Evolutionary conservation across 2,797 vertebrate species (phyloP), one percentile per base, ranked within the genome.

Genomic region (Takifugu rubripes): DNA sequence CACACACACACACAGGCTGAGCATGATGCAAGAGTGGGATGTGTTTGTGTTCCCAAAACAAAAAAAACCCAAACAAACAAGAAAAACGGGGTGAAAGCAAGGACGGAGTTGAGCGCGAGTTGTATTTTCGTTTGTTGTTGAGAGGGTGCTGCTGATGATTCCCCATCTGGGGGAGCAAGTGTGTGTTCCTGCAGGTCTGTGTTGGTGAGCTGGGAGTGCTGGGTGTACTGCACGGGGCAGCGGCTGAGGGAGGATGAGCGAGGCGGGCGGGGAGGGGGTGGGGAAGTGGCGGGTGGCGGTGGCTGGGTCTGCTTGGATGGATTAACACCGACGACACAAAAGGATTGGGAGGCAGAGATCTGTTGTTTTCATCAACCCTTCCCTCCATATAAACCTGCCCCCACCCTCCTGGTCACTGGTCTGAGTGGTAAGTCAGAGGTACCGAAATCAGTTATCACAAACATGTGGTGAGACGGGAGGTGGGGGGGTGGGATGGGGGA

Each of bases 321-420:
- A 90, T 92, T 89, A 90, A 85, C 79, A 81, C 83, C 51, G 65
- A 66, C 58, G 49, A 87, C 86, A 91, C 89, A 91, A 91, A 91
- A 83, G 84, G 88, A 91, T 89, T 88, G 85, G 67, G 74, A 67
- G 76, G 63, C 66, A 76, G 64, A 66, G 79, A 83, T 89, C 82
- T 90, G 85, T 89, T 90, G 63, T 90, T 78, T 90, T 73, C 75
- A 84, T 89, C 73, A 85, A 78, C 82, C 78, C 59, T 81, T 78
- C 87, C 87, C 73, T 74, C 77, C 83, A 72, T 79, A 79, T 87
- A 82, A 81, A 84, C 50, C 53, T 53, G 33, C 42, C 40, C 64
- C 72, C 64, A 69, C 82, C 61, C 62, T 60, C 68, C 56, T 29
- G 27, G 27, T 29, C 27, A 5, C 2, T 29, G 66, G 56, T 50